Evolutionary conservation across 2,888 invertebrate genomes (phyloP), one percentile per base, ranked within the genome.

Genomic region (Ectobius pallidus): DNA sequence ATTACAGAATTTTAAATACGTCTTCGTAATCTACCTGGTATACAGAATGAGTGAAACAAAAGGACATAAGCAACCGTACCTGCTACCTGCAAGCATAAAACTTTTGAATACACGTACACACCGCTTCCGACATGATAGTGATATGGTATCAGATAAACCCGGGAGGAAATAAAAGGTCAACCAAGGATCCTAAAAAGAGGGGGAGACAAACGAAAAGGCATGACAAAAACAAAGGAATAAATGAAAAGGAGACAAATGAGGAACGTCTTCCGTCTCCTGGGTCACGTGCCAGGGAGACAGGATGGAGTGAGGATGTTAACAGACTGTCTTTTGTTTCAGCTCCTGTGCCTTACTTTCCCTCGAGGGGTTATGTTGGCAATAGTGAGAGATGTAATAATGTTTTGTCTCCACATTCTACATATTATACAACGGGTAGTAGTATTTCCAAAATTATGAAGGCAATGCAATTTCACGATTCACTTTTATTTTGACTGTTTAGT

Each of bases 171-270:
- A 20, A 62, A 62, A 62, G 62, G 20, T 62, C 34, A 62, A 39
- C 30, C 14, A 39, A 62, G 62, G 20, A 46, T 65, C 65, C 25
- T 30, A 65, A 30, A 61, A 18, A 44, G 27, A 46, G 25, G 18
- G 44, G n/a, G 42, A 16, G 16, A 18, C 27, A 22, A 25, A 27
- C 27, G 62, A 20, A 44, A 27, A 16, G 42, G 44, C 9, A 4
- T 27, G 3, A 58, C 58, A 30, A 55, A 55, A 55, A 30, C n/a
- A 58, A 58, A 65, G 46, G 27, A 46, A 63, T 20, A 63, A 63
- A 63, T 22, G 42, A 63, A 63, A 46, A 27, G 18, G 65, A 44
- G 65, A 65, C 65, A 65, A 65, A 65, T 65, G 65, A 65, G 39
- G 46, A 65, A 65, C 65, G 65, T 46, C 65, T 65, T 65, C 65